These are phyloP conservation scores for Isichthys henryi DNA, from an alignment of 2,113 vertebrate genomes.

Conservation along the genomic window DNA sequence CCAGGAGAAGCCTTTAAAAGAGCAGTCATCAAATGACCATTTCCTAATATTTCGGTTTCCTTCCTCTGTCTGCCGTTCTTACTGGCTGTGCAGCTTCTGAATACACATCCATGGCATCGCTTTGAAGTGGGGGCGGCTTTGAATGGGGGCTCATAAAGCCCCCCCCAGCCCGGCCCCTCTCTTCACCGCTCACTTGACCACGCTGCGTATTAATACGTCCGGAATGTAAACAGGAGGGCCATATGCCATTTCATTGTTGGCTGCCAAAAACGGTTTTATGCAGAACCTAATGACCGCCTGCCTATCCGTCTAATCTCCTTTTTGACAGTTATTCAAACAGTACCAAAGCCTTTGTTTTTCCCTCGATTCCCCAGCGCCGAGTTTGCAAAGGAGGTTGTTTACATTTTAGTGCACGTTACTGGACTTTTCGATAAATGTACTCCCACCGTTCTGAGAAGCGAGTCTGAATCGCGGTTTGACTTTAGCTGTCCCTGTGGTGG, in stretches of 20 bases:
- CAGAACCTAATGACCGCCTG: neutral
- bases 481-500: no score
- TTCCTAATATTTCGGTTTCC: neutral
- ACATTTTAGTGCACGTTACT: neutral
- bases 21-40: neutral
- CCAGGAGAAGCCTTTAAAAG: neutral
- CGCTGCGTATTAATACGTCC: neutral
- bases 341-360: constrained; percentile 8
- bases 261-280: constrained; percentile 26
- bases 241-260: constrained; percentile 2
- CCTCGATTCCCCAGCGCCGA: neutral
- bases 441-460: neutral
- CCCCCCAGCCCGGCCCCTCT: neutral
- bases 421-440: neutral
- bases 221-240: constrained; percentile 1
- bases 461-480: neutral
- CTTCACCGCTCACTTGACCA: neutral
- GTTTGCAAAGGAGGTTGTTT: neutral
- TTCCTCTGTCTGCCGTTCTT: neutral
- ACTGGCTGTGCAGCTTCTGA: neutral
- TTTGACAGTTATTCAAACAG: constrained; percentile 24
- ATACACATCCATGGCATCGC: neutral
- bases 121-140: neutral
- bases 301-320: constrained; percentile 4
- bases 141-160: neutral